Base-by-base conservation (phyloP, 2,797 vertebrate genomes). In the Clangula hyemalis region DNA sequence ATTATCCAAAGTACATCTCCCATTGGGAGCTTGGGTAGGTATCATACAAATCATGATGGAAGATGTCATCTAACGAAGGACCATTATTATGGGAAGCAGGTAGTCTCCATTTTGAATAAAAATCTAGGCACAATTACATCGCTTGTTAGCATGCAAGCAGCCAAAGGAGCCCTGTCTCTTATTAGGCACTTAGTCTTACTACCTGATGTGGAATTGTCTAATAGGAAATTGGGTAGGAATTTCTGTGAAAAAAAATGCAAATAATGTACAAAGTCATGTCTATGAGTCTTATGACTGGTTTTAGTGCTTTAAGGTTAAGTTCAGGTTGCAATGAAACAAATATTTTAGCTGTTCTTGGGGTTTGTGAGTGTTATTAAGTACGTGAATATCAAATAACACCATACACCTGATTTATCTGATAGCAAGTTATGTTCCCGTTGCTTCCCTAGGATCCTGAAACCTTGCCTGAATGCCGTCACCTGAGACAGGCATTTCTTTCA, bases 31-130 rank as follows among this genome's bases (percentile, higher is more conserved):
- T 65, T 84, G 57, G 47, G 11, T 90, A 72, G 89, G n/a, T 93
- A 71, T 91, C 85, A 54, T 53, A 79, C n/a, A 81, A 90, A 74
- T 90, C 68, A 34, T 64, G 76, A 90, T 64, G 73, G 78, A 83
- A 86, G 61, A 93, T 70, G 80, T 79, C 69, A 62, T 96, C 64
- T 95, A 94, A 94, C 2, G 85, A 96, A 90, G 80, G 71, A 64
- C 83, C 60, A 71, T 96, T 95, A 79, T 95, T 75, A 89, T 74
- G 72, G 74, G 77, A 95, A 91, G 85, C 87, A 93, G 77, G 87
- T 74, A 95, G 72, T 93, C 78, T 93, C 74, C 61, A 62, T 93
- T 77, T 89, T 71, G 91, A 95, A 92, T 88, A 78, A 93, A 94
- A 94, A 94, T 54, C 45, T 60, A 30, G 84, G 91, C 65, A 94